These are phyloP conservation scores for Paraescarpia echinospica DNA, from an alignment of 1,140 invertebrate species.

Conservation along the genomic window DNA sequence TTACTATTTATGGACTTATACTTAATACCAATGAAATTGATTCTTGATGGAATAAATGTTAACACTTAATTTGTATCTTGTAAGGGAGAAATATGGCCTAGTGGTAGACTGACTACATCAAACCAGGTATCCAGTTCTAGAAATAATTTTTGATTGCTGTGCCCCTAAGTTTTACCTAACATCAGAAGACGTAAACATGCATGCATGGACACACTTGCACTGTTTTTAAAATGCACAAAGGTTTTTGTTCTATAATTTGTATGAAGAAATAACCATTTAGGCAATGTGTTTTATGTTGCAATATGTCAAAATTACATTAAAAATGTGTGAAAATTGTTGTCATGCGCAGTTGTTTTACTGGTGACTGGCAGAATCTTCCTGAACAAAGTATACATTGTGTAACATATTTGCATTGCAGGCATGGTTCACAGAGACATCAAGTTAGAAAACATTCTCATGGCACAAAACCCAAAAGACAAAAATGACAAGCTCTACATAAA, in stretches of 20 bases:
- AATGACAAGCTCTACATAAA: conserved; percentile 60
- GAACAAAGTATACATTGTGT: background rate
- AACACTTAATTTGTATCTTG: background rate
- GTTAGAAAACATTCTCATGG: conserved; percentile 64
- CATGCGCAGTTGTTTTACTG: no score
- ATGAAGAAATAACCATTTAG: no score
- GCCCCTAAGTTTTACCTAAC: no score
- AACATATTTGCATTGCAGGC: conserved; percentile 47
- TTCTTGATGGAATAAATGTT: background rate
- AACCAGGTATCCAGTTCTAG: background rate
- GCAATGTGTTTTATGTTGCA: no score
- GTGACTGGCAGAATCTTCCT: no score
- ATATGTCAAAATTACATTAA: no score
- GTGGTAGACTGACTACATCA: background rate
- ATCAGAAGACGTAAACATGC: background rate
- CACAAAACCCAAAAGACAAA: conserved; percentile 57
- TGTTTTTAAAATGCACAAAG: background rate
- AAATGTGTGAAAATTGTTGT: no score
- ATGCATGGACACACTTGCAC: background rate
- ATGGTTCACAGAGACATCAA: conserved; percentile 67
- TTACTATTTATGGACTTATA: no score
- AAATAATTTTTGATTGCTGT: background rate
- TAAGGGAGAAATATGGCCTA: background rate
- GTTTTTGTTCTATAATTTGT: no score
- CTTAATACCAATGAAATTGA: no score